phyloP scores from a whole-genome alignment of 2,113 vertebrate species.

The Sorex araneus region DNA sequence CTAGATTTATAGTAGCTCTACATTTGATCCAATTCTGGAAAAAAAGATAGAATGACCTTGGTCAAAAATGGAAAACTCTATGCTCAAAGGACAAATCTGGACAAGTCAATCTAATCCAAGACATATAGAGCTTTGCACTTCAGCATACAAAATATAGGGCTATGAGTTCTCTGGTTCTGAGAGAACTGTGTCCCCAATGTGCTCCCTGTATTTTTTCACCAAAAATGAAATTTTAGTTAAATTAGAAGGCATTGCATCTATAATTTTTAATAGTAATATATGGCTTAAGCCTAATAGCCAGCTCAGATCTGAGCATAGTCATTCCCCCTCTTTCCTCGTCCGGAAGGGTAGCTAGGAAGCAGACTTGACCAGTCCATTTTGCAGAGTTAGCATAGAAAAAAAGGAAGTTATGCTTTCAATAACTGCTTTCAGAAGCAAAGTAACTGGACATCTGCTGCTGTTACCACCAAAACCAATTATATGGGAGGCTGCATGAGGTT shows the following conservation, averaged over 20 bases:
- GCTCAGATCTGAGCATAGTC: not conserved
- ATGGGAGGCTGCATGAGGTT: not conserved
- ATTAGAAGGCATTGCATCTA: not conserved
- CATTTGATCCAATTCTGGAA: not conserved
- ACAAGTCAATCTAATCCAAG: not conserved
- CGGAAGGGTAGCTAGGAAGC: not conserved
- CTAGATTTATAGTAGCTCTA: not conserved
- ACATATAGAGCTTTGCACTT: not conserved
- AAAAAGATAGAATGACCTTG: not conserved
- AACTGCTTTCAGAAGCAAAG: constrained; percentile 12
- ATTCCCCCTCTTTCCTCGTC: not conserved
- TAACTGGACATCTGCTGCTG: constrained; percentile 9
- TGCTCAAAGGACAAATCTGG: not conserved
- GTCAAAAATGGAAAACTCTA: not conserved
- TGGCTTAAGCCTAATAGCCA: constrained; percentile 30
- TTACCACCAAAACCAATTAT: constrained; percentile 2
- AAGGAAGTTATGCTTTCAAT: not conserved
- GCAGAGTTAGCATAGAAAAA: not conserved
- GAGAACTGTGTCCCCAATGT: not conserved
- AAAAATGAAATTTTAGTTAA: constrained; percentile 55
- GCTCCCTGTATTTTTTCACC: not conserved
- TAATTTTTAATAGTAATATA: constrained; percentile 66
- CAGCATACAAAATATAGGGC: not conserved
- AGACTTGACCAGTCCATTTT: not conserved
- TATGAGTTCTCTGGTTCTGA: no score